phyloP scores from a whole-genome alignment of 2,888 invertebrate species.

The Callyntrura sp. region DNA sequence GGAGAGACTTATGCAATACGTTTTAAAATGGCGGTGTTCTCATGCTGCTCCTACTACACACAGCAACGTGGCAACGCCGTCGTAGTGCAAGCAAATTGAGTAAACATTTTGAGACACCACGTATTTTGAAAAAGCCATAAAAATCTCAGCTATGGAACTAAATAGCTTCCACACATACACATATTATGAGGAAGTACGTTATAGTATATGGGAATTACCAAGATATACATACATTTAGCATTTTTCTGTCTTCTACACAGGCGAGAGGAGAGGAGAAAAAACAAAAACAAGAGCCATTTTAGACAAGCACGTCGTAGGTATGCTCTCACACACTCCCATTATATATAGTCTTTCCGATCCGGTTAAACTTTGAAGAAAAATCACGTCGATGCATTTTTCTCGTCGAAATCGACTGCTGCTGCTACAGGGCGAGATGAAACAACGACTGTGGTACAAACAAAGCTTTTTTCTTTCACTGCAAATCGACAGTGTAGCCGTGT shows the following conservation, averaged over 20 bases:
- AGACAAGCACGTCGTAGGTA: conserved; percentile 4
- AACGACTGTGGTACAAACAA: not conserved
- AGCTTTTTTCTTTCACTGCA: not conserved
- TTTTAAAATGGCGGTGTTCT: conserved; percentile 44
- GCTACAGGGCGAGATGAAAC: too few relatives aligned
- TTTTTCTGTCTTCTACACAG: not conserved
- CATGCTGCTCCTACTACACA: not conserved
- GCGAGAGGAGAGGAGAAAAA: not conserved
- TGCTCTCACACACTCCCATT: too few relatives aligned
- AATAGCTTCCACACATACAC: not conserved
- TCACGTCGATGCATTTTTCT: too few relatives aligned
- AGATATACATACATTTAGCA: too few relatives aligned
- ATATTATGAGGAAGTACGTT: not conserved
- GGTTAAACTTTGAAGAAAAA: too few relatives aligned
- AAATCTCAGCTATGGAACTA: conserved; percentile 26
- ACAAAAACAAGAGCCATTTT: not conserved
- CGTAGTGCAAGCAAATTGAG: conserved; percentile 26
- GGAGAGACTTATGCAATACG: conserved; percentile 13
- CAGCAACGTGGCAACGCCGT: not conserved
- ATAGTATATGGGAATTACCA: not conserved
- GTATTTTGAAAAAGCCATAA: conserved; percentile 42
- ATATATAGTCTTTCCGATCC: too few relatives aligned
- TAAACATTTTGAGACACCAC: conserved; percentile 47
- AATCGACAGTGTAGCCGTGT: not conserved
- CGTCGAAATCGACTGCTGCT: too few relatives aligned